Conservation (phyloP, 2,113 vertebrate genomes). For the Elephas maximus region DNA sequence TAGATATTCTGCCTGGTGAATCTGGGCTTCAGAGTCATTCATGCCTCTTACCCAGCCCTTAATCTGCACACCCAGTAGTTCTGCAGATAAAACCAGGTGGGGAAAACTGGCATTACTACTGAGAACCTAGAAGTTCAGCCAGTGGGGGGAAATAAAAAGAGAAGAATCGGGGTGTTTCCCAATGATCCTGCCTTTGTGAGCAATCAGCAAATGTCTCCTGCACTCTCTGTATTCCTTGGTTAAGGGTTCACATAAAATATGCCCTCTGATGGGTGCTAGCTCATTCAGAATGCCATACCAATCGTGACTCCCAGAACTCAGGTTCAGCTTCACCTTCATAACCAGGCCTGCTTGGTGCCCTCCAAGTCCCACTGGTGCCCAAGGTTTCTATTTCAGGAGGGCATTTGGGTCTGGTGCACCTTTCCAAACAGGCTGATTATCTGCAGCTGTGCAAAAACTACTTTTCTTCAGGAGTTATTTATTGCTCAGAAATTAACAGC, state of each 20-base stretch:
- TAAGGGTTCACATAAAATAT: slow-evolving; percentile 59
- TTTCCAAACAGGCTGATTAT: slow-evolving; percentile 77
- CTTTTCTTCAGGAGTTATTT: slow-evolving; percentile 85
- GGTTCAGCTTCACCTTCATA: slow-evolving; percentile 72
- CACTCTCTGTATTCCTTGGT: slow-evolving; percentile 54
- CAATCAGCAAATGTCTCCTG: slow-evolving; percentile 44
- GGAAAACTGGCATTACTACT: slow-evolving; percentile 43
- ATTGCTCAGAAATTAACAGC: slow-evolving; percentile 81
- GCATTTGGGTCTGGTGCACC: slow-evolving; percentile 71
- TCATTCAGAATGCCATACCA: neutral
- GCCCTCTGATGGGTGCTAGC: neutral
- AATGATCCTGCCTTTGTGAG: neutral
- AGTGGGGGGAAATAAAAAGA: neutral
- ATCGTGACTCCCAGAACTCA: neutral
- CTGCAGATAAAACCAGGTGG: slow-evolving; percentile 6
- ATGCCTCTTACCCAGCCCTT: neutral
- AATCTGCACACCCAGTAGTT: neutral
- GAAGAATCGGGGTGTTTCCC: neutral
- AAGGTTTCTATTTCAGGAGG: slow-evolving; percentile 76
- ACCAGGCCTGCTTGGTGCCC: slow-evolving; percentile 25
- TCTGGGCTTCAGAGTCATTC: neutral
- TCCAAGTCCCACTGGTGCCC: neutral
- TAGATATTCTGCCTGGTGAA: neutral
- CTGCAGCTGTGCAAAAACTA: slow-evolving; percentile 83
- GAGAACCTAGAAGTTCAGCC: slow-evolving; percentile 21